Conservation (phyloP, 2,888 invertebrate species). For the Gnatocerus cornutus region DNA sequence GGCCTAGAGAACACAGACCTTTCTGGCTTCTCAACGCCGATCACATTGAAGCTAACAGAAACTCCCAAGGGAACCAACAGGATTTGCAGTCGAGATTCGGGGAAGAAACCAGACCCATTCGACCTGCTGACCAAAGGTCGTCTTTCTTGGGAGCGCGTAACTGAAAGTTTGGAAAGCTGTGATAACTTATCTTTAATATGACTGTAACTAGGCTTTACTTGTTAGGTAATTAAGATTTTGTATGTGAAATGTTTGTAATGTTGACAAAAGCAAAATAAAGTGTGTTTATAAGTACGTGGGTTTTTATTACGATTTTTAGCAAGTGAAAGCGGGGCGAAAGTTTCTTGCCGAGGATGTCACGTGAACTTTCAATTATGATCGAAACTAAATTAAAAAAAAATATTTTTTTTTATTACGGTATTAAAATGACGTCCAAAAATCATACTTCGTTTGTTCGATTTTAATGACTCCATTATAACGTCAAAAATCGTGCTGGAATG, state of each 20-base stretch:
- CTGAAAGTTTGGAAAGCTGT: background rate
- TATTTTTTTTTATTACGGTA: no score
- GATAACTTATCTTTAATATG: constrained; percentile 14
- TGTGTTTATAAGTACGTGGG: background rate
- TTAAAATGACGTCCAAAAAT: no score
- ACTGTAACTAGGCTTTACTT: constrained; percentile 32
- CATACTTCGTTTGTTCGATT: no score
- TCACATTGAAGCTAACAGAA: constrained; percentile 74
- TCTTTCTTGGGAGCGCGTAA: constrained; percentile 40
- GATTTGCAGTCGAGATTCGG: constrained; percentile 29
- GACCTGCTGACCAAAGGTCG: constrained; percentile 47
- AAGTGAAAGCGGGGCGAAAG: no score
- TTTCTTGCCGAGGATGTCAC: no score
- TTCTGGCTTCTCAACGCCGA: constrained; percentile 84
- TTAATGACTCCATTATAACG: no score
- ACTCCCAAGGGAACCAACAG: constrained; percentile 26
- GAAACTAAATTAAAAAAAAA: no score
- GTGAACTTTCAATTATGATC: no score
- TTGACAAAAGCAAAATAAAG: background rate
- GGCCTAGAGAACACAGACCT: constrained; percentile 80
- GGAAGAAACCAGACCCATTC: constrained; percentile 41
- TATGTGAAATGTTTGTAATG: constrained; percentile 1
- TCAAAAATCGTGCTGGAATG: no score
- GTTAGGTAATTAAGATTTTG: background rate
- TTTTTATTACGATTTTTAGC: background rate